A percentile compares a stretch with the other conserved stretches of the same genome.
These are phyloP conservation scores for Anseranas semipalmata DNA, from an alignment of 2,113 vertebrate species.

Conservation along the genomic window DNA sequence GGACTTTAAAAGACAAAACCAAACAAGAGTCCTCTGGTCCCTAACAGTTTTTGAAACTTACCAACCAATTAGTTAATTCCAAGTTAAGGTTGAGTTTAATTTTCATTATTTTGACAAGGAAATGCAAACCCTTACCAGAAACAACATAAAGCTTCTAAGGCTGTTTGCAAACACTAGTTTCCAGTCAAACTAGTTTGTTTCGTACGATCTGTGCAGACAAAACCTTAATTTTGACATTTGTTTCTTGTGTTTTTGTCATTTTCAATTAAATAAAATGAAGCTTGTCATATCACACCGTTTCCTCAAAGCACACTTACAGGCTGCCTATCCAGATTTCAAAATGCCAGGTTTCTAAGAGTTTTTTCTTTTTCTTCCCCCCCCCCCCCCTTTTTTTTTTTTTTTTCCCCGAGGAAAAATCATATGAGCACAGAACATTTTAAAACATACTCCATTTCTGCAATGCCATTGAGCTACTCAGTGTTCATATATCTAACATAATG, in stretches of 20 bases:
- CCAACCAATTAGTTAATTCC: neutral
- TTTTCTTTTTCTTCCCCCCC: too few relatives aligned
- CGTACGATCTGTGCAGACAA: constrained; percentile 51
- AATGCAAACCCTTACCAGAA: constrained; percentile 40
- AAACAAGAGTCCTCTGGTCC: neutral
- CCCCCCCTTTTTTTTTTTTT: neutral
- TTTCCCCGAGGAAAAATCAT: constrained; percentile 49
- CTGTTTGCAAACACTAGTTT: constrained; percentile 47
- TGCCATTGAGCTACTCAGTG: constrained; percentile 71
- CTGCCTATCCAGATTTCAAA: constrained; percentile 25
- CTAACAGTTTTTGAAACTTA: neutral
- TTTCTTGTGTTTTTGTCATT: neutral
- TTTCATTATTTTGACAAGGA: constrained; percentile 12
- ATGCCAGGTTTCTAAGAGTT: neutral
- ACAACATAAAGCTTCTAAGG: constrained; percentile 19
- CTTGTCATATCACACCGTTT: constrained; percentile 55
- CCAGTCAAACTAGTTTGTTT: constrained; percentile 37
- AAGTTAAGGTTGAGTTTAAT: neutral
- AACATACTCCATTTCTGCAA: constrained; percentile 75
- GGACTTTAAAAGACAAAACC: neutral
- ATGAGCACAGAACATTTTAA: constrained; percentile 29
- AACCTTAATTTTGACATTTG: constrained; percentile 29
- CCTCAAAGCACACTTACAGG: constrained; percentile 48
- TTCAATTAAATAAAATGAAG: neutral
- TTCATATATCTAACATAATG: constrained; percentile 11